Conservation (phyloP, 2,888 invertebrate genomes). For the Stratiomys singularior region DNA sequence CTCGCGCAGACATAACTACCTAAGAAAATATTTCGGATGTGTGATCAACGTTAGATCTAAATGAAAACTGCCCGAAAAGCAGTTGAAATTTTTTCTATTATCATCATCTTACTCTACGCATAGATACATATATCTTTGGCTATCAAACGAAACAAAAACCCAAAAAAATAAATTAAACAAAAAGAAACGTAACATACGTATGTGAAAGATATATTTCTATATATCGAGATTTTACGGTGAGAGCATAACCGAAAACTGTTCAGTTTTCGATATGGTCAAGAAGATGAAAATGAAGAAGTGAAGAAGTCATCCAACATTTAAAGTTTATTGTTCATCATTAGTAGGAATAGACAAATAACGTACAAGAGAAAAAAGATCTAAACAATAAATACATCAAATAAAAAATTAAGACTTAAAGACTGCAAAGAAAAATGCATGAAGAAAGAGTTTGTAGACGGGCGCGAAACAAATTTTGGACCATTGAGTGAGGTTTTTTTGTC, state of each 20-base stretch:
- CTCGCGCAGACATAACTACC: not conserved
- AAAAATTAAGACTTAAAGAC: no score
- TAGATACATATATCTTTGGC: not conserved
- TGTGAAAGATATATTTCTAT: no score
- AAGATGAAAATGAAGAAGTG: not conserved
- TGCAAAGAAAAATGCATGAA: no score
- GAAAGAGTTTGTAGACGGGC: no score
- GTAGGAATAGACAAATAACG: not conserved
- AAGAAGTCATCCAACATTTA: conserved; percentile 5
- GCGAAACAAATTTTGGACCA: no score
- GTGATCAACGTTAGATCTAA: conserved; percentile 18
- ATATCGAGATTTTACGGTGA: not conserved
- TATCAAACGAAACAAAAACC: not conserved
- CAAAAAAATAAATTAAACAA: not conserved
- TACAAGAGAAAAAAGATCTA: not conserved
- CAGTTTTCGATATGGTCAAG: not conserved
- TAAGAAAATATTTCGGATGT: not conserved
- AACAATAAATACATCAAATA: not conserved
- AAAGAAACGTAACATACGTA: not conserved
- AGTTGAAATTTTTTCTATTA: conserved; percentile 25
- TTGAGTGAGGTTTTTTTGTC: no score
- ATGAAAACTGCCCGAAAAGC: conserved; percentile 34
- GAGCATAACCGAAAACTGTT: conserved; percentile 2
- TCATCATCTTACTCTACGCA: not conserved
- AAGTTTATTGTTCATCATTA: not conserved